Conservation (phyloP, 1,140 invertebrate genomes). For the Formica selysi region DNA sequence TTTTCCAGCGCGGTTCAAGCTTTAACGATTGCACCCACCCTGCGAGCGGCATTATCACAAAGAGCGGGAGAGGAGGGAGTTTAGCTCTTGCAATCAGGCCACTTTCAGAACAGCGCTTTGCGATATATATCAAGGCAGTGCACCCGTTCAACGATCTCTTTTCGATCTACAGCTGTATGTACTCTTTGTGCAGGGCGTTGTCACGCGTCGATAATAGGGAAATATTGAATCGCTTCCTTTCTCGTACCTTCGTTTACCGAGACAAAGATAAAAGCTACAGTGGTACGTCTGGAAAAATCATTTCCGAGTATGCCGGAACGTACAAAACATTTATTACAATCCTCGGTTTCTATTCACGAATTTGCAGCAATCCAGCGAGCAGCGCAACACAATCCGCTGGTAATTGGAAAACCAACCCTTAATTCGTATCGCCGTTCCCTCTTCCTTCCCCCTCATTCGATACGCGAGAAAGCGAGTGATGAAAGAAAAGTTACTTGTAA, state of each 20-base stretch:
- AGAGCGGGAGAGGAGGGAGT: not conserved
- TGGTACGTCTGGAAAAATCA: not conserved
- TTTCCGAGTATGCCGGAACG: conserved; percentile 9
- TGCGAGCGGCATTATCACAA: conserved; percentile 43
- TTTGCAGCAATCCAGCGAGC: conserved; percentile 24
- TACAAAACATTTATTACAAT: conserved; percentile 18
- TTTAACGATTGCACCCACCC: conserved; percentile 9
- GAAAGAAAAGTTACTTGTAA: conserved; percentile 48
- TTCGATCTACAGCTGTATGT: conserved; percentile 34
- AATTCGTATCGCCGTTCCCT: not conserved
- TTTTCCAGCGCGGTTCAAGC: not conserved
- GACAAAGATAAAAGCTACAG: conserved; percentile 8
- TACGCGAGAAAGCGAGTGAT: not conserved
- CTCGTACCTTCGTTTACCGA: conserved; percentile 19
- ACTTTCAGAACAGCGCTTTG: conserved; percentile 30
- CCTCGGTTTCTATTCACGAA: conserved; percentile 24
- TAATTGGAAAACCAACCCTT: conserved; percentile 45
- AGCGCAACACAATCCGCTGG: not conserved
- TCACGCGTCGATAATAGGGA: conserved; percentile 58
- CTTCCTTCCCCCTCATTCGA: conserved; percentile 8
- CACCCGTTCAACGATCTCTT: conserved; percentile 41
- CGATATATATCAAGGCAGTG: conserved; percentile 37
- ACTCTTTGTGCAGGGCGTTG: conserved; percentile 32
- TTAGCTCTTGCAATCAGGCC: conserved; percentile 47
- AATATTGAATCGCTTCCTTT: conserved; percentile 46